These are phyloP conservation scores for Anas capensis DNA, from an alignment of 2,797 vertebrate species.

Conservation along the genomic window DNA sequence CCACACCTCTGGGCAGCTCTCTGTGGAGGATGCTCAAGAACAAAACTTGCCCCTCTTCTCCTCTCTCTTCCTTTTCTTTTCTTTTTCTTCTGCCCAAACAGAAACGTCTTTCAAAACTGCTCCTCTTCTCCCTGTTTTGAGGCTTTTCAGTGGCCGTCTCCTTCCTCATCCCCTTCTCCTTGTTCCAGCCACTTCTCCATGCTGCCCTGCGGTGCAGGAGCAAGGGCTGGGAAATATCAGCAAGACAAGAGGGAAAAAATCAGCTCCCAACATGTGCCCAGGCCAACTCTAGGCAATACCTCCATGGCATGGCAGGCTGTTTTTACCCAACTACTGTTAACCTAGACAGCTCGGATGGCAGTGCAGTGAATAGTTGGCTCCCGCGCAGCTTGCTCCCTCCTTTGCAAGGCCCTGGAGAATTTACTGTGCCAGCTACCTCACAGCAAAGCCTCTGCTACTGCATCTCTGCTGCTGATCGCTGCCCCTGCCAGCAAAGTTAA, in stretches of 20 bases:
- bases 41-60: not conserved
- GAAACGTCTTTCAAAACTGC: not conserved
- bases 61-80: not conserved
- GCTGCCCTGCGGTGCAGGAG: not conserved
- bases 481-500: not conserved
- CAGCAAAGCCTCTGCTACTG: slow-evolving; percentile 40
- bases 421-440: slow-evolving; percentile 44
- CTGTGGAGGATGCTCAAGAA: not conserved
- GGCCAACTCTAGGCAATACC: not conserved
- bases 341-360: slow-evolving; percentile 9
- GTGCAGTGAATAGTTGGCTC: not conserved
- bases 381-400: not conserved
- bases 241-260: not conserved
- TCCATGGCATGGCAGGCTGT: not conserved
- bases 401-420: slow-evolving; percentile 25
- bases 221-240: not conserved
- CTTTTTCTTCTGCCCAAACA: not conserved
- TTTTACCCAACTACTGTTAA: slow-evolving; percentile 8
- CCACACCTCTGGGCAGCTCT: not conserved
- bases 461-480: slow-evolving; percentile 26
- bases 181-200: not conserved
- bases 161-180: not conserved
- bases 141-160: not conserved
- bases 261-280: not conserved
- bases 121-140: not conserved